A percentile compares a stretch with the other conserved stretches of the same genome.
phyloP scores from a whole-genome alignment of 2,888 invertebrate genomes.

The Tiphia femorata region DNA sequence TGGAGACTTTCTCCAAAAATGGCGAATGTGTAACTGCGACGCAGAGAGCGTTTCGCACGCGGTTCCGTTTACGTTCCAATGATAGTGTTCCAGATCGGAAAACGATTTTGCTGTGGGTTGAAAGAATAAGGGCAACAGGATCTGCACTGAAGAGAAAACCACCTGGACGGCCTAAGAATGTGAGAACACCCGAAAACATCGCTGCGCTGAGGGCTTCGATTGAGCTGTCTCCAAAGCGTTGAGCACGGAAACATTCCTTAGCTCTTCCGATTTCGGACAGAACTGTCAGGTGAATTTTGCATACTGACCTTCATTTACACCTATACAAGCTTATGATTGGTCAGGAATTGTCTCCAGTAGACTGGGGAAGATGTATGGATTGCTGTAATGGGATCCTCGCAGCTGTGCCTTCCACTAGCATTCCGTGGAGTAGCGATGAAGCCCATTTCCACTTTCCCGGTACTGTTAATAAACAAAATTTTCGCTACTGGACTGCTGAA shows the following conservation, averaged over 20 bases:
- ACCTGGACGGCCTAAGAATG: slow-evolving; percentile 16
- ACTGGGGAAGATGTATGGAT: slow-evolving; percentile 39
- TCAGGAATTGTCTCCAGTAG: slow-evolving; percentile 48
- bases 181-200: slow-evolving; percentile 46
- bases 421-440: slow-evolving; percentile 34
- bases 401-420: slow-evolving; percentile 6
- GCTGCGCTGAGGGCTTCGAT: slow-evolving; percentile 43
- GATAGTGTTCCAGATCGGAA: slow-evolving; percentile 44
- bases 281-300: slow-evolving; percentile 46
- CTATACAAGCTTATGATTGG: slow-evolving; percentile 38
- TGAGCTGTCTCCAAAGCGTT: slow-evolving; percentile 38
- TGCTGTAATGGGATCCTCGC: slow-evolving; percentile 33
- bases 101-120: slow-evolving; percentile 49
- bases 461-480: slow-evolving; percentile 42
- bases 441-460: slow-evolving; percentile 43
- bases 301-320: slow-evolving; percentile 24
- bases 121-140: not conserved
- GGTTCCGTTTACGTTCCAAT: slow-evolving; percentile 36
- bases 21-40: slow-evolving; percentile 35
- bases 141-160: not conserved
- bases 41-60: slow-evolving; percentile 38
- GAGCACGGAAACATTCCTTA: slow-evolving; percentile 46
- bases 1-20: slow-evolving; percentile 33
- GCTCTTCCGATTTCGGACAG: slow-evolving; percentile 45
- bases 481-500: slow-evolving; percentile 32